Evolutionary conservation across 2,113 vertebrate genomes (phyloP).

Genomic region (Phaetusa simplex): DNA sequence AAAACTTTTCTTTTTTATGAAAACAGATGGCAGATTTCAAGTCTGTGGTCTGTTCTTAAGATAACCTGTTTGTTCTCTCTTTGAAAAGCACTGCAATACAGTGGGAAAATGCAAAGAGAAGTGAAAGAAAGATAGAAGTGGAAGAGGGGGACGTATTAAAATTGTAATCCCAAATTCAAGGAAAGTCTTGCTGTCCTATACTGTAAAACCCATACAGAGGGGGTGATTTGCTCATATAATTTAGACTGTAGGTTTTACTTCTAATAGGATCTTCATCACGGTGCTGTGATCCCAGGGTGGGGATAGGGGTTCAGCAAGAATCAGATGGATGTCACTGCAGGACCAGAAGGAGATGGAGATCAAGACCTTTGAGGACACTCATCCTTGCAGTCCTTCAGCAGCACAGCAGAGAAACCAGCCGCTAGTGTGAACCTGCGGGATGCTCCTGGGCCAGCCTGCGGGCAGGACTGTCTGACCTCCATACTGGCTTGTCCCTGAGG

Average conservation of each 20-base stretch:
- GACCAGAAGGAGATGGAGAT: neutral
- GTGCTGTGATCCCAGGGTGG: fast-evolving
- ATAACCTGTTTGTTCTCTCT: constrained; percentile 1
- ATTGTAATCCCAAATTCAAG: neutral
- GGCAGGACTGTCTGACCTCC: neutral
- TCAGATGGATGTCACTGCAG: neutral
- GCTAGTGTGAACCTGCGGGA: too few species aligned
- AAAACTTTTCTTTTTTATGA: constrained; percentile 43
- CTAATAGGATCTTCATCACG: neutral
- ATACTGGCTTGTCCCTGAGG: neutral
- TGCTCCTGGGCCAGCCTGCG: neutral
- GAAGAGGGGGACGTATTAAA: neutral
- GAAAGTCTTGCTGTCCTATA: neutral
- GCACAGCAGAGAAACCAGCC: neutral
- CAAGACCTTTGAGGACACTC: neutral
- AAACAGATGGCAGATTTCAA: constrained; percentile 46
- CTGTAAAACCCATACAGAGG: neutral
- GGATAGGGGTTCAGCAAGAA: neutral
- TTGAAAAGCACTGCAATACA: neutral
- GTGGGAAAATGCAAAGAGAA: neutral
- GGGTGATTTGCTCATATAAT: neutral
- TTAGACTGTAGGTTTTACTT: neutral
- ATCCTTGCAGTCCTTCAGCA: neutral
- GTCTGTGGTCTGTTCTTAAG: constrained; percentile 30
- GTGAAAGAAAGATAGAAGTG: neutral